A percentile compares a stretch with the other conserved stretches of the same genome.
Conservation (phyloP, 1,140 invertebrate genomes). For the Medauroidea extradentata region DNA sequence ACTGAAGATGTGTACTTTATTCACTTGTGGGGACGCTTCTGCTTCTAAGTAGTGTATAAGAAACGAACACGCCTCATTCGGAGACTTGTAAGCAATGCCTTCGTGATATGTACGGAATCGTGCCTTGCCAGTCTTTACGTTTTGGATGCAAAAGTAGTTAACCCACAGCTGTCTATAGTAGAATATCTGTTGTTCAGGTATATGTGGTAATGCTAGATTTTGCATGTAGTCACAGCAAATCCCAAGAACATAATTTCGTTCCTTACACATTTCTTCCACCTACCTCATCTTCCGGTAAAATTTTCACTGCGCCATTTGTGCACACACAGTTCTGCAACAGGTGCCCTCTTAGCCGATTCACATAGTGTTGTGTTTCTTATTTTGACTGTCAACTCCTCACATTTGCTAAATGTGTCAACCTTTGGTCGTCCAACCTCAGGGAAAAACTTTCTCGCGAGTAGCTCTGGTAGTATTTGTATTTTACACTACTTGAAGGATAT, state of each 20-base stretch:
- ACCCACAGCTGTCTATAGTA: slow-evolving; percentile 33
- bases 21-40: slow-evolving; percentile 18
- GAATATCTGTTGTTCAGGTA: slow-evolving; percentile 26
- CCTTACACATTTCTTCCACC: no score
- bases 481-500: no score
- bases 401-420: slow-evolving; percentile 27
- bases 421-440: slow-evolving; percentile 29
- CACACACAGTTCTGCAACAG: slow-evolving; percentile 28
- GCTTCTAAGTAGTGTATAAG: no score
- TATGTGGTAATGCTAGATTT: no score
- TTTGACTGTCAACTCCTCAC: slow-evolving; percentile 17
- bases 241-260: no score
- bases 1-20: slow-evolving; percentile 24
- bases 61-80: no score
- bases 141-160: slow-evolving; percentile 30
- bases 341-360: slow-evolving; percentile 27
- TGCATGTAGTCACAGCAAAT: no score
- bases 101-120: slow-evolving; percentile 30
- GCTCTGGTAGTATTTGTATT: no score
- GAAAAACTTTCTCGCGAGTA: slow-evolving; percentile 29
- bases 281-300: slow-evolving; percentile 27
- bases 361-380: no score
- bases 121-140: slow-evolving; percentile 23
- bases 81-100: slow-evolving; percentile 21
- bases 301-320: slow-evolving; percentile 23